Conservation (phyloP, 2,113 vertebrate genomes). For the Aldabrachelys gigantea region DNA sequence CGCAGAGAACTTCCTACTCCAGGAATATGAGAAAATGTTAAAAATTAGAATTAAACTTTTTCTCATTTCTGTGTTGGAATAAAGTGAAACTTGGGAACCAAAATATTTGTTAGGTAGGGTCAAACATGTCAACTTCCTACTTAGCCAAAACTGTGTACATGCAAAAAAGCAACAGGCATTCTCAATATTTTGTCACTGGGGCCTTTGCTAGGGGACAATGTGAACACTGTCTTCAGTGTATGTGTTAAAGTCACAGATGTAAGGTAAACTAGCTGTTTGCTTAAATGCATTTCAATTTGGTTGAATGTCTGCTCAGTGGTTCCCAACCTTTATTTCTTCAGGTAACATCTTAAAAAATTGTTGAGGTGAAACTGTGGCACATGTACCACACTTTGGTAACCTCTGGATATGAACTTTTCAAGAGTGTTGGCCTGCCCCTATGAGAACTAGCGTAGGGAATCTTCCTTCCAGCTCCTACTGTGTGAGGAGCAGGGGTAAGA, state of each 20-base stretch:
- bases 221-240: rapidly evolving
- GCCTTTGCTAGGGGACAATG: background rate
- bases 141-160: background rate
- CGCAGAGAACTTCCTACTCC: background rate
- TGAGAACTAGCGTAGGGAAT: rapidly evolving
- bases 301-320: background rate
- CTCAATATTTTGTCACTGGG: background rate
- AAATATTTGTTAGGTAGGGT: background rate
- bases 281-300: background rate
- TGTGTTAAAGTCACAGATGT: background rate
- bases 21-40: background rate
- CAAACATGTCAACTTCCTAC: background rate
- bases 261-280: background rate
- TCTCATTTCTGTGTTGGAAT: background rate
- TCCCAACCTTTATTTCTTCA: too few relatives aligned
- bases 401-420: background rate
- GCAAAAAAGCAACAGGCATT: background rate
- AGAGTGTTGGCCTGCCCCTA: background rate
- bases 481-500: too few relatives aligned
- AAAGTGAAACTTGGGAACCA: background rate
- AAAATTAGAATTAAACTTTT: background rate
- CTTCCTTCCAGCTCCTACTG: too few relatives aligned
- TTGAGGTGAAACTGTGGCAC: too few relatives aligned
- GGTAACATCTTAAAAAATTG: too few relatives aligned
- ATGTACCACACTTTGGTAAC: too few relatives aligned